These are phyloP conservation scores for Drosophila pseudotakahashii DNA, from an alignment of 2,888 invertebrate genomes.

Conservation along the genomic window DNA sequence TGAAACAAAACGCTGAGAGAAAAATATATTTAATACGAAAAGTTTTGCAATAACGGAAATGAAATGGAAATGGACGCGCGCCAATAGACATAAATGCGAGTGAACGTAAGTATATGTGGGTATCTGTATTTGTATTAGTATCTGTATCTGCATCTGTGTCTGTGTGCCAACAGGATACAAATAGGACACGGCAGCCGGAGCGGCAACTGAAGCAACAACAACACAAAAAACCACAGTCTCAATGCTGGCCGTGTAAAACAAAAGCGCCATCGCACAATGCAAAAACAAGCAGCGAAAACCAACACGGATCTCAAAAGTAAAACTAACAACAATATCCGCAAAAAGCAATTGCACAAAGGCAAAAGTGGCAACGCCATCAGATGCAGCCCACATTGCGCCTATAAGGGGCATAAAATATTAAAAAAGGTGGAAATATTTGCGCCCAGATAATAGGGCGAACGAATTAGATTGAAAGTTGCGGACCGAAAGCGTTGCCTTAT, in stretches of 20 bases:
- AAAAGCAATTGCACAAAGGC: conserved; percentile 77
- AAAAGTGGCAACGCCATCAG: conserved; percentile 50
- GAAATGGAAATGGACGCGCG: conserved; percentile 80
- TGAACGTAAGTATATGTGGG: conserved; percentile 16
- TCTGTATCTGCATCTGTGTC: neutral
- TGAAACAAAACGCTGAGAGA: conserved; percentile 69
- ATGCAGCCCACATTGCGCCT: conserved; percentile 31
- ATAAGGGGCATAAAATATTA: conserved; percentile 59
- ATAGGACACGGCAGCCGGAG: conserved; percentile 71
- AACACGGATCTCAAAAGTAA: conserved; percentile 62
- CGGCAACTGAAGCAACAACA: conserved; percentile 30
- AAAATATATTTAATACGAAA: conserved; percentile 79
- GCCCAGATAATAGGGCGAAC: neutral
- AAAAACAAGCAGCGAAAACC: conserved; percentile 43
- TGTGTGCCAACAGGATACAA: conserved; percentile 67
- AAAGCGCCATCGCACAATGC: conserved; percentile 63
- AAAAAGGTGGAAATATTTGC: conserved; percentile 39
- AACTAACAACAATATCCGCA: conserved; percentile 78
- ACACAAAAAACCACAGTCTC: conserved; percentile 57
- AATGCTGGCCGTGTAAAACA: conserved; percentile 70
- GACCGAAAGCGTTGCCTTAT: neutral
- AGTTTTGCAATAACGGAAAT: conserved; percentile 80
- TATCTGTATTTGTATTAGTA: neutral
- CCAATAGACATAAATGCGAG: conserved; percentile 74
- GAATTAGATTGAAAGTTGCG: conserved; percentile 16